phyloP scores from a whole-genome alignment of 2,797 vertebrate genomes.

The Onychomys leucogaster region DNA sequence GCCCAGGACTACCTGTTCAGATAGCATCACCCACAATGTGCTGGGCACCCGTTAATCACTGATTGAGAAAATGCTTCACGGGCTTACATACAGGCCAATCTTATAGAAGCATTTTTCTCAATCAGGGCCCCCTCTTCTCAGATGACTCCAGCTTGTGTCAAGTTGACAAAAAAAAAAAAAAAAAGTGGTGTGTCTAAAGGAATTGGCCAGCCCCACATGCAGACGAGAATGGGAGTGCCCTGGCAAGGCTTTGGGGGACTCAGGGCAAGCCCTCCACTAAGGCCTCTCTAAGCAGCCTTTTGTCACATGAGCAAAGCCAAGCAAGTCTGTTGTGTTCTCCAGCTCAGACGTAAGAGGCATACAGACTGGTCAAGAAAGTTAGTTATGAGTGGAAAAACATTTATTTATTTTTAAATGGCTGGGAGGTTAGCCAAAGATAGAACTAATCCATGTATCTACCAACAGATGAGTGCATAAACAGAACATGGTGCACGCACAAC shows the following conservation, averaged over 20 bases:
- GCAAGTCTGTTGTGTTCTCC: not conserved
- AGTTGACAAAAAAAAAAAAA: not conserved
- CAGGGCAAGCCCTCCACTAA: not conserved
- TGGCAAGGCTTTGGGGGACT: not conserved
- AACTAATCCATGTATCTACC: not conserved
- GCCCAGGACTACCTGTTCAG: not conserved
- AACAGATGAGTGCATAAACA: not conserved
- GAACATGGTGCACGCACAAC: not conserved
- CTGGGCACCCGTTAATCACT: not conserved
- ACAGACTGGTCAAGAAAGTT: not conserved
- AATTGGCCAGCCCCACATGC: not conserved
- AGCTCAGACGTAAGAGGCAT: not conserved
- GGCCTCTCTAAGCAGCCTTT: not conserved
- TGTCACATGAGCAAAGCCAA: not conserved
- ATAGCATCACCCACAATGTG: not conserved
- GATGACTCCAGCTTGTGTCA: not conserved
- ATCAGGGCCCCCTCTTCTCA: not conserved
- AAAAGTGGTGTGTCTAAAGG: not conserved
- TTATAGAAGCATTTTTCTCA: not conserved
- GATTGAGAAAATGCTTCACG: not conserved
- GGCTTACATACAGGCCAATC: not conserved
- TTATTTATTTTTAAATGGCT: constrained; percentile 9
- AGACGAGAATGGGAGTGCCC: not conserved
- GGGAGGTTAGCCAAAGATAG: not conserved
- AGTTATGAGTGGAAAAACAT: not conserved